Evolutionary conservation across 2,113 vertebrate species (phyloP), one percentile per base, ranked within the genome.

Genomic region (Rhinichthys klamathensis): DNA sequence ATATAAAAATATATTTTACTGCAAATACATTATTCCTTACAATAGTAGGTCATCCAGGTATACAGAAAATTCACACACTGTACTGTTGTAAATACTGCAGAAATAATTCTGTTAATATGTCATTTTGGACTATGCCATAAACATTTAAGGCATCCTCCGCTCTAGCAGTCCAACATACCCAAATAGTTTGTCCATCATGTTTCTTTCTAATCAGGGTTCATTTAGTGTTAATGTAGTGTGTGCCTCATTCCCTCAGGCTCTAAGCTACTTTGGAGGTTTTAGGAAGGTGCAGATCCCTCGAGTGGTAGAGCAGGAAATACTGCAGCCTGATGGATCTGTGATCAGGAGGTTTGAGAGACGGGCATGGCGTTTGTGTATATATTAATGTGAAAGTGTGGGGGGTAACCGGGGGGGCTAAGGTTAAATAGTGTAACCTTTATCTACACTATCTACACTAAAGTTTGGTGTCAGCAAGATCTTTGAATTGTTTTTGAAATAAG

Each of bases 241-340:
- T 83, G 30, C 30, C 70, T 54, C 77, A 82, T 70, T 65, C 78
- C 25, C 58, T 90, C 60, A 99, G 97, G 97, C 96, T 77, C 87
- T 97, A 89, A 92, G 92, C 92, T 97, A 96, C 86, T 83, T 96
- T 88, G 95, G 95, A 91, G 95, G 92, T 89, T 94, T 91, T 86
- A 89, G 91, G 88, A 94, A 92, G 89, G 88, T 94, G 86, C 93
- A 95, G 58, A 93, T 95, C 21, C 96, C 97, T 27, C 91, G 82
- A 91, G 94, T 98, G 95, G 94, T 96, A 92, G 96, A 97, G 89
- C 95, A 91, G 51, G 92, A 97, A 88, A 93, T 95, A 90, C 89
- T 92, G 90, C 96, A 91, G 93, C 95, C 96, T 86, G 96, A 97
- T 83, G 97, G 97, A 93, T 96, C 96, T 60, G 81, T 97, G 89